Evolutionary conservation across 2,888 invertebrate genomes (phyloP), one percentile per base, ranked within the genome.

Genomic region (Rambutsinella grinnellia): DNA sequence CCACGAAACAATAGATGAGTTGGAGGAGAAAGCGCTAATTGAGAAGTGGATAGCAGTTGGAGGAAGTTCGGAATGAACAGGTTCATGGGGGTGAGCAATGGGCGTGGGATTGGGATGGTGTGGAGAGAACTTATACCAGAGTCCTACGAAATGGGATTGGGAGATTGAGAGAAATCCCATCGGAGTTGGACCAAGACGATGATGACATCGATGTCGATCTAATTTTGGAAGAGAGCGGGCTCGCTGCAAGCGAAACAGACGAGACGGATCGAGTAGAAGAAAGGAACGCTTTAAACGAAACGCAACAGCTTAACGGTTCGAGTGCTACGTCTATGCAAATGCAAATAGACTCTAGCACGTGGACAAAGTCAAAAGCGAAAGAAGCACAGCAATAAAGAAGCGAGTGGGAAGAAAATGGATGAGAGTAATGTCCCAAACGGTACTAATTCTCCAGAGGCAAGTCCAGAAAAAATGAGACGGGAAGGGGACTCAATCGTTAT

Each of bases 31-130:
- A 44, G 78, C 71, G 6, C 61, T 83, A 47, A 82, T 82, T 76
- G 82, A 83, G 66, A 82, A 82, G 71, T 83, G 83, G 83, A 82
- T 82, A n/a, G 81, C 79, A 81, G 57, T 65, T 83, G 65, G 83
- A 83, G 44, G 83, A 83, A 60, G 80, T 78, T 10, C 57, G 83
- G 51, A 80, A 80, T 46, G 79, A 83, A 56, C 74, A 67, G 26
- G 71, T 78, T 21, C 80, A 82, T 24, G 68, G 69, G n/a, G 70
- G 54, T 8, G 69, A 69, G 19, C 81, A 80, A 66, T 83, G 81
- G 81, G 80, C 79, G 24, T 83, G 83, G 83, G 83, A 83, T 36
- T 82, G 81, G 83, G 83, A 81, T 57, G 81, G 81, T 0, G 78
- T 83, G 13, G 79, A 76, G 23, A 51, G 80, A 15, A 80, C 76